Evolutionary conservation across 2,888 invertebrate genomes (phyloP), one percentile per base, ranked within the genome.

Genomic region (Chaetoderma sp.): DNA sequence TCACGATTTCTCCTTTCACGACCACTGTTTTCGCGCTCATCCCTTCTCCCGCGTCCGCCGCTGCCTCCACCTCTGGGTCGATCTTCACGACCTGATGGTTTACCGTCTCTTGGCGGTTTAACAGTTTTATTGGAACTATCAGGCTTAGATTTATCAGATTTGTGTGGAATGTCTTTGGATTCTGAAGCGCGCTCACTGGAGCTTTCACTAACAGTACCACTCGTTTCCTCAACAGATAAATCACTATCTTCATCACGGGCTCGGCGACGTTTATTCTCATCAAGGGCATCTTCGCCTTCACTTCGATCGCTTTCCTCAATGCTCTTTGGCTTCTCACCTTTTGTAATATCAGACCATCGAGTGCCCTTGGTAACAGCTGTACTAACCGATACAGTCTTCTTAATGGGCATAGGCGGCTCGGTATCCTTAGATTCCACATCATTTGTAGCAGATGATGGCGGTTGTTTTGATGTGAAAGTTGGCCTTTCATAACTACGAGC

Each of bases 201-300:
- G 56, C 76, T 74, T 59, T 83, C 85, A 68, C 82, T 82, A 10
- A 75, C 77, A 1, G 80, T 79, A 3, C 80, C 82, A 68, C 80
- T 81, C 4, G 77, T 76, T 60, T 85, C 85, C 63, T 84, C 84
- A 4, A 76, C 78, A 32, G 78, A 78, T 4, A 72, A 72, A 65
- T 80, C 81, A 68, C 78, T 79, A 27, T 77, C 78, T 42, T 79
- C 78, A 69, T 78, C 79, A 49, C 72, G 71, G 13, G 72, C 77
- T 28, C 78, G 70, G 5, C 77, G 70, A 42, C 76, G 68, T 55
- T 72, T 75, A 6, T 64, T 67, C 18, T 70, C 60, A 30, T 65
- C 65, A 13, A 16, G 13, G 18, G 60, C 65, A 13, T 74, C 74
- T 33, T 78, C 77, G 4, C 66, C 70, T 33, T 75, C 77, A 3